These are phyloP conservation scores for Cataglyphis albicans DNA, from an alignment of 2,888 invertebrate species.

Conservation along the genomic window DNA sequence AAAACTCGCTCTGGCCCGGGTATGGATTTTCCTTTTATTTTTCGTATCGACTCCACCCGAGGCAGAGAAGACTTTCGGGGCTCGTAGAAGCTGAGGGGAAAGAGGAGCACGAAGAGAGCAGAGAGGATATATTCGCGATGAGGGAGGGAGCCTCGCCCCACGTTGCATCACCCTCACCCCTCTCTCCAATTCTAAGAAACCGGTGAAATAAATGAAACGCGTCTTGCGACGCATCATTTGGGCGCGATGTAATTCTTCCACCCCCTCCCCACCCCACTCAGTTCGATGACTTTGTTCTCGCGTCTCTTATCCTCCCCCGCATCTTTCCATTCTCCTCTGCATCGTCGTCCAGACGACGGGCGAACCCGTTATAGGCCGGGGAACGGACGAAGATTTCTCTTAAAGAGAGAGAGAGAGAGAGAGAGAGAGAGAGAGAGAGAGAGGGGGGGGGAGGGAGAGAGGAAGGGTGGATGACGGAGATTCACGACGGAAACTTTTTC, in stretches of 20 bases:
- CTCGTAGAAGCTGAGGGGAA: background rate
- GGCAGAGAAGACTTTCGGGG: background rate
- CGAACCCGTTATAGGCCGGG: conserved; percentile 41
- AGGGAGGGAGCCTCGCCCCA: background rate
- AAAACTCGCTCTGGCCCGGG: conserved; percentile 23
- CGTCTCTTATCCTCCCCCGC: conserved; percentile 8
- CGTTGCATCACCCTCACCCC: conserved; percentile 3
- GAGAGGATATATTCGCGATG: conserved; percentile 5
- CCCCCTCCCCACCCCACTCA: background rate
- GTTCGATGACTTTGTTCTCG: conserved; percentile 57
- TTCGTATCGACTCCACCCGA: conserved; percentile 41
- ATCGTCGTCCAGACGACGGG: conserved; percentile 8
- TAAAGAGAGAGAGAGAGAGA: background rate
- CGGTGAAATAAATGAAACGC: conserved; percentile 53
- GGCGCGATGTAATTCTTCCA: conserved; percentile 63
- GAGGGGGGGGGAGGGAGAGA: background rate
- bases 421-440: background rate
- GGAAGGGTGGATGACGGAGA: conserved; percentile 53
- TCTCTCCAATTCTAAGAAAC: conserved; percentile 16
- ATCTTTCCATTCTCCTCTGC: background rate
- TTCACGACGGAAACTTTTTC: conserved; percentile 58
- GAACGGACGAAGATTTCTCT: conserved; percentile 1
- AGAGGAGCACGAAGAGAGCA: background rate
- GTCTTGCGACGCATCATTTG: conserved; percentile 62
- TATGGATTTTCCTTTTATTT: conserved; percentile 53